These are phyloP conservation scores for Natator depressus DNA, from an alignment of 2,113 vertebrate genomes.

Conservation along the genomic window DNA sequence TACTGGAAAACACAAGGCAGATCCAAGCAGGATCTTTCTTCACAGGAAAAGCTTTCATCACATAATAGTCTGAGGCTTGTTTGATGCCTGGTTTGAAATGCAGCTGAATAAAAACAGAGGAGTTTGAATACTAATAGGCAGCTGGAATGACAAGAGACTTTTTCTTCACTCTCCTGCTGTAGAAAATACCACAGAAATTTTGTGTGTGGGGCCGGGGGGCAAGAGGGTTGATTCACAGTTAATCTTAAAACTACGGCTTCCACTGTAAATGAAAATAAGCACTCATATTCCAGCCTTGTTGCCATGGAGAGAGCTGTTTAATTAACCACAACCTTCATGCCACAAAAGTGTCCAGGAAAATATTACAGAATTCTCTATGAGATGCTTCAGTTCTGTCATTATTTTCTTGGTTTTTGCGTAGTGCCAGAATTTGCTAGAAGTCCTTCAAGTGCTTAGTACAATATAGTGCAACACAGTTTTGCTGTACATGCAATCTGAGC, in stretches of 20 bases:
- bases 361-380: not conserved
- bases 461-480: not conserved
- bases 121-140: constrained; percentile 57
- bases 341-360: constrained; percentile 45
- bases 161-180: constrained; percentile 17
- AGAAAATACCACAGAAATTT: constrained; percentile 53
- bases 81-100: constrained; percentile 61
- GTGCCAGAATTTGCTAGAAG: constrained; percentile 47
- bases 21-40: constrained; percentile 66
- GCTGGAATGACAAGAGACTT: constrained; percentile 63
- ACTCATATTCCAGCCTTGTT: constrained; percentile 39
- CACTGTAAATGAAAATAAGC: constrained; percentile 66
- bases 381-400: not conserved
- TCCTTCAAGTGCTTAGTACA: not conserved
- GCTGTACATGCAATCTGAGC: fast-evolving
- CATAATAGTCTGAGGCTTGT: constrained; percentile 52
- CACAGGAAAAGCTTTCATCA: constrained; percentile 57
- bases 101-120: constrained; percentile 61
- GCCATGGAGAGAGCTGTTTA: constrained; percentile 51
- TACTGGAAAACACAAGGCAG: constrained; percentile 67
- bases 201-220: not conserved
- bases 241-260: constrained; percentile 59
- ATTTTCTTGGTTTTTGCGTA: not conserved
- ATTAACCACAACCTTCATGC: constrained; percentile 28
- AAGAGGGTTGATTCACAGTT: constrained; percentile 24